Percentiles rank a stretch among this genome's conserved stretches.
Conservation (phyloP, 2,888 invertebrate genomes). For the Chrysodeixis includens region DNA sequence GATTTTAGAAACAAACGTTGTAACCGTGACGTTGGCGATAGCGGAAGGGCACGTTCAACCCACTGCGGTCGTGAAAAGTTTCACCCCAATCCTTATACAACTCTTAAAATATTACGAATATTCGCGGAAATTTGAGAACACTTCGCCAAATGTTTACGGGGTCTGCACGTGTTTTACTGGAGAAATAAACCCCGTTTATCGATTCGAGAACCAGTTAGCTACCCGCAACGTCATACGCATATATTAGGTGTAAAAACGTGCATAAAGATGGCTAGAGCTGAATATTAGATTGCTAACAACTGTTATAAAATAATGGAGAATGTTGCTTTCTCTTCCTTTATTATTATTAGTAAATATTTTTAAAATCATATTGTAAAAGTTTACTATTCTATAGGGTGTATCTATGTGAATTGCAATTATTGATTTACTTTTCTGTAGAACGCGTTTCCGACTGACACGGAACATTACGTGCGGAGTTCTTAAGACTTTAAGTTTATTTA, state of each 20-base stretch:
- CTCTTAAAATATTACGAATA: neutral
- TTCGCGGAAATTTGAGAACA: neutral
- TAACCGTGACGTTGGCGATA: neutral
- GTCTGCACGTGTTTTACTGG: constrained; percentile 7
- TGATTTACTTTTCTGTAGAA: neutral
- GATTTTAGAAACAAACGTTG: neutral
- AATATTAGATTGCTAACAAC: neutral
- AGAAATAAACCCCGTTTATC: constrained; percentile 5
- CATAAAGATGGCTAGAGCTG: neutral
- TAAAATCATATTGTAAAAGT: too few relatives aligned
- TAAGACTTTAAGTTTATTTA: neutral
- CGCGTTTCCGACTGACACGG: neutral
- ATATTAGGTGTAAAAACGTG: neutral
- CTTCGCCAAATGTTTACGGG: constrained; percentile 16
- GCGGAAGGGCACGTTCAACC: neutral
- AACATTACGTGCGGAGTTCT: neutral
- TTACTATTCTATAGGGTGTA: neutral
- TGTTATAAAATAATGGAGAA: neutral
- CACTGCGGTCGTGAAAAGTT: neutral
- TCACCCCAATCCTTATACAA: neutral
- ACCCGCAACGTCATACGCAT: neutral
- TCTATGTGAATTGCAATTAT: neutral
- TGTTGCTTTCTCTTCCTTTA: neutral
- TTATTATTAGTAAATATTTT: too few relatives aligned
- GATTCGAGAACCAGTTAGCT: constrained; percentile 12